Evolutionary conservation across 2,113 vertebrate genomes (phyloP).

Genomic region (Speoplatyrhinus poulsoni): DNA sequence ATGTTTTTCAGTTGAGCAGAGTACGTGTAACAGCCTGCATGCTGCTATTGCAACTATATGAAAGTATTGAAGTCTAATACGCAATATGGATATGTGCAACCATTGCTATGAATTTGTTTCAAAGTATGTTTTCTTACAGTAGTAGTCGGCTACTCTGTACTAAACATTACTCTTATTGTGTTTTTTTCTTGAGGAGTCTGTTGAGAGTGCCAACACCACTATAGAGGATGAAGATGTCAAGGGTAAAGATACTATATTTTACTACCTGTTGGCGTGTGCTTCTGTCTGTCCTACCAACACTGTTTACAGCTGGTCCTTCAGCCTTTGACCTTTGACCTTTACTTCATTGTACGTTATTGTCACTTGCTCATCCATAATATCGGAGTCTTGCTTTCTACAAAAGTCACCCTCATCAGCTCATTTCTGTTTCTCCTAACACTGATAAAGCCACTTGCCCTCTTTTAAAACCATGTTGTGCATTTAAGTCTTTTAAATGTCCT

Average conservation of each 20-base stretch:
- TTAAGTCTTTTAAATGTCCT: slow-evolving; percentile 22
- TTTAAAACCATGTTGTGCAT: slow-evolving; percentile 4
- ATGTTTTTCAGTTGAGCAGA: too few species aligned
- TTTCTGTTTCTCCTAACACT: neutral
- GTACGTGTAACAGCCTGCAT: too few species aligned
- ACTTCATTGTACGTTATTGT: slow-evolving; percentile 7
- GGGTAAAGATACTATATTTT: slow-evolving; percentile 77
- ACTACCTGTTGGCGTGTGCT: neutral
- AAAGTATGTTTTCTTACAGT: too few species aligned
- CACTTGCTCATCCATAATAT: neutral
- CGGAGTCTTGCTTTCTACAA: neutral
- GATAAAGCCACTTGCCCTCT: neutral
- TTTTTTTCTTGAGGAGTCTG: slow-evolving; percentile 86
- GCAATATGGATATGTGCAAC: too few species aligned
- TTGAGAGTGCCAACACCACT: slow-evolving; percentile 95
- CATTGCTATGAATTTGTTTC: too few species aligned
- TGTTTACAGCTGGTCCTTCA: neutral
- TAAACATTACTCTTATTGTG: too few species aligned
- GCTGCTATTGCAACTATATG: too few species aligned
- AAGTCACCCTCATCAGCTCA: neutral
- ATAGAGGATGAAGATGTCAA: slow-evolving; percentile 98
- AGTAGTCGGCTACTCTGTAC: too few species aligned
- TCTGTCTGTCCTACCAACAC: neutral
- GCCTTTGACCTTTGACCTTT: neutral
- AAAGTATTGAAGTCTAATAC: too few species aligned